These are phyloP conservation scores for Scyliorhinus canicula DNA, from an alignment of 2,797 vertebrate genomes.

Conservation along the genomic window DNA sequence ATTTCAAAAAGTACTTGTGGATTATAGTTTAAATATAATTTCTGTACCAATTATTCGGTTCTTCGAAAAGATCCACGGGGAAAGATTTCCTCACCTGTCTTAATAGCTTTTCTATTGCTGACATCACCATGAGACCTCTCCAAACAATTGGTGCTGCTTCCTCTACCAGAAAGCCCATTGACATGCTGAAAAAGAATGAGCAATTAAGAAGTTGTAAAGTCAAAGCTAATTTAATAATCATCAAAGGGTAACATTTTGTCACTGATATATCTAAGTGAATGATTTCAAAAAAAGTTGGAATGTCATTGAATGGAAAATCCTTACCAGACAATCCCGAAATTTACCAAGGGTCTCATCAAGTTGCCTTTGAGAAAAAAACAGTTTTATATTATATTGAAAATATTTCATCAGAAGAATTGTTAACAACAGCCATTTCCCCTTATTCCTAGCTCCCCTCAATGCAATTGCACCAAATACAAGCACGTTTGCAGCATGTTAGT, in stretches of 20 bases:
- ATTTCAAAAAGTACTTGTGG: neutral
- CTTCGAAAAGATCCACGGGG: neutral
- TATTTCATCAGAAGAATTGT: neutral
- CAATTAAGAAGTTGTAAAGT: conserved; percentile 41
- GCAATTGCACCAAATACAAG: neutral
- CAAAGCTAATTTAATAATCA: neutral
- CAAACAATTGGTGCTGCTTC: conserved; percentile 80
- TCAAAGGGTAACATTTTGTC: neutral
- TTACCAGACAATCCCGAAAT: conserved; percentile 90
- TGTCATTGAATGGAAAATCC: conserved; percentile 44
- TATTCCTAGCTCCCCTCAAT: neutral
- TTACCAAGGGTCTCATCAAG: conserved; percentile 84
- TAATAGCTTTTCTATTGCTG: conserved; percentile 81
- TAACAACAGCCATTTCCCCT: neutral
- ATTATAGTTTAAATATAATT: neutral
- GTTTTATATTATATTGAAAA: neutral
- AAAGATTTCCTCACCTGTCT: conserved; percentile 67
- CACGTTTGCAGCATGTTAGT: neutral
- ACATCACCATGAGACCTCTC: conserved; percentile 97
- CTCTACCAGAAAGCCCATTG: conserved; percentile 93
- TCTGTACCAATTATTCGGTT: neutral
- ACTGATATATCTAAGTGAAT: neutral
- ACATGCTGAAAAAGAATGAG: conserved; percentile 72
- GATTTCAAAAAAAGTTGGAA: neutral
- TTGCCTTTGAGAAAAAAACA: conserved; percentile 67